These are phyloP conservation scores for Etheostoma cragini DNA, from an alignment of 2,113 vertebrate species.

Conservation along the genomic window DNA sequence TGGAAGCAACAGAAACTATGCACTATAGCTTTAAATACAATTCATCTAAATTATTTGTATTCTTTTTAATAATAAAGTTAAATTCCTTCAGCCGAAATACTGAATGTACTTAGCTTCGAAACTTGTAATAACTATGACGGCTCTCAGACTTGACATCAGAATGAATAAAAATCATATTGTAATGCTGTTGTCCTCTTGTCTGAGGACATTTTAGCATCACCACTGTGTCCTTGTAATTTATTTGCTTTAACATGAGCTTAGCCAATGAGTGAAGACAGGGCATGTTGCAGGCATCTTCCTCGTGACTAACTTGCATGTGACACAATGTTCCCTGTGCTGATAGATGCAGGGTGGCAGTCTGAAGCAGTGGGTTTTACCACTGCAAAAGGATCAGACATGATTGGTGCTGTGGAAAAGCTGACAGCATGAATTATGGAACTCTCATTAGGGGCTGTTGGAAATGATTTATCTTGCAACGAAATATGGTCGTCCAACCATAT, in stretches of 20 bases:
- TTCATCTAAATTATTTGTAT: conserved; percentile 4
- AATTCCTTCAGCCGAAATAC: conserved; percentile 15
- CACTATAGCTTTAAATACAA: not conserved
- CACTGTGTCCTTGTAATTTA: conserved; percentile 79
- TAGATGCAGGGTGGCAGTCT: conserved; percentile 82
- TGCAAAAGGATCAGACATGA: conserved; percentile 74
- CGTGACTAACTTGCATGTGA: conserved; percentile 78
- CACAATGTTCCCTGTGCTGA: conserved; percentile 76
- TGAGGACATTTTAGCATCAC: conserved; percentile 73
- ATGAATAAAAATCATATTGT: conserved; percentile 64
- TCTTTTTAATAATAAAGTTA: conserved; percentile 3
- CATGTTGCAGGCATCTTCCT: conserved; percentile 82
- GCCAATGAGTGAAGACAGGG: conserved; percentile 79
- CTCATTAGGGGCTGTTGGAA: conserved; percentile 75
- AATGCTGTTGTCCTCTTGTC: conserved; percentile 69
- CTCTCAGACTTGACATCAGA: conserved; percentile 64
- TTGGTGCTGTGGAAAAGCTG: conserved; percentile 78
- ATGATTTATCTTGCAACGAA: conserved; percentile 75
- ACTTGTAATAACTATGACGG: conserved; percentile 51
- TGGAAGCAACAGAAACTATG: too few relatives aligned
- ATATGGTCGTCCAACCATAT: conserved; percentile 67
- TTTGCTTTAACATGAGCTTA: conserved; percentile 81
- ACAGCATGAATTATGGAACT: conserved; percentile 83
- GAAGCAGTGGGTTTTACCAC: conserved; percentile 74
- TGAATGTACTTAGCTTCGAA: conserved; percentile 25